phyloP scores from a whole-genome alignment of 2,113 vertebrate genomes.

The Loxodonta africana region DNA sequence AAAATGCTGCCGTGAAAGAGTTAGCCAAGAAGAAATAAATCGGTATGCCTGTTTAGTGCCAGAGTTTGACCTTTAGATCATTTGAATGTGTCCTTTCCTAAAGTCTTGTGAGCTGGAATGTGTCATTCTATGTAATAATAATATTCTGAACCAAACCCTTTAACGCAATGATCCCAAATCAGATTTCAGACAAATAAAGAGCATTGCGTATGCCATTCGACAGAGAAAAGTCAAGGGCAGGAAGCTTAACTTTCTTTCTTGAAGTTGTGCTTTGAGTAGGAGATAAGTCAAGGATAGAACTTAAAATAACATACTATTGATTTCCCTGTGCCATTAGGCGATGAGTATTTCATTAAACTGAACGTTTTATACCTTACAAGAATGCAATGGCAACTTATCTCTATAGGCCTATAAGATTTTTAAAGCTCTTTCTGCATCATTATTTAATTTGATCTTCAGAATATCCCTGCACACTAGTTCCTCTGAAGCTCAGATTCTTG shows the following conservation, averaged over 20 bases:
- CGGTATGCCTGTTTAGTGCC: neutral
- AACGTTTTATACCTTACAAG: constrained; percentile 43
- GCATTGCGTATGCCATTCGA: neutral
- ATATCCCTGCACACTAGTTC: neutral
- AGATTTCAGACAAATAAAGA: constrained; percentile 68
- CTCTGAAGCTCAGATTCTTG: neutral
- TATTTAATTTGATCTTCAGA: constrained; percentile 32
- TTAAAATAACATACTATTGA: constrained; percentile 76
- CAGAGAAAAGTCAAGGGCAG: constrained; percentile 74
- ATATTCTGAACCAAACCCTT: neutral
- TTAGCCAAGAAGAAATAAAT: neutral
- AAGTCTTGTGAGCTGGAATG: neutral
- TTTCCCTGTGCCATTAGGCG: constrained; percentile 66
- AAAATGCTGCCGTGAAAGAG: neutral
- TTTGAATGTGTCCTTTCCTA: constrained; percentile 42
- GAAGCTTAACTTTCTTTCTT: constrained; percentile 72
- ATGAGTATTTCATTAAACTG: constrained; percentile 12
- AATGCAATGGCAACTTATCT: constrained; percentile 1
- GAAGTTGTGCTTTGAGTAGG: constrained; percentile 59
- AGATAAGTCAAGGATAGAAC: constrained; percentile 66
- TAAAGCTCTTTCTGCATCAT: constrained; percentile 2
- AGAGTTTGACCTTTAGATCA: neutral
- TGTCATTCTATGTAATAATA: neutral
- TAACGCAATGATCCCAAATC: constrained; percentile 23
- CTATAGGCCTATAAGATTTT: neutral